These are phyloP conservation scores for Xiphias gladius DNA, from an alignment of 2,113 vertebrate genomes.

Conservation along the genomic window DNA sequence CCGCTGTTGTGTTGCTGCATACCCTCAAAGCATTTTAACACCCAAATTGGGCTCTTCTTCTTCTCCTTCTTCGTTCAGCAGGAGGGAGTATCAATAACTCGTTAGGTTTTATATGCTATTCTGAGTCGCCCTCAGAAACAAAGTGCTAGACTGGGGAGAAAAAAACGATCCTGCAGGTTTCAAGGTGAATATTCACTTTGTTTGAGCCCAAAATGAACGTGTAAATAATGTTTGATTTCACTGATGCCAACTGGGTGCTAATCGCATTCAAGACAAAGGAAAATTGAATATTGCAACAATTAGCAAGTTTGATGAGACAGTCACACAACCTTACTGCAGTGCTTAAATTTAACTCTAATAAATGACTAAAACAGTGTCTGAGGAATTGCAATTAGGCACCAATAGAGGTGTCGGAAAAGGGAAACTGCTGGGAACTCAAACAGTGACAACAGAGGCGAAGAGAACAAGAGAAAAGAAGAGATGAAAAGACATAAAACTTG, in stretches of 20 bases:
- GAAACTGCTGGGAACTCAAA: conserved; percentile 41
- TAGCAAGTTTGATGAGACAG: conserved; percentile 73
- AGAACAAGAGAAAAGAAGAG: conserved; percentile 2
- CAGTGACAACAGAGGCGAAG: not conserved
- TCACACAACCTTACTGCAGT: conserved; percentile 52
- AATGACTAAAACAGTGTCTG: conserved; percentile 75
- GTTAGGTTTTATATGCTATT: conserved; percentile 62
- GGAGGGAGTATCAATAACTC: conserved; percentile 51
- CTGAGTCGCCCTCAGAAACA: conserved; percentile 26
- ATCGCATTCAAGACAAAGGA: conserved; percentile 75
- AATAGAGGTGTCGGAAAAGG: conserved; percentile 56
- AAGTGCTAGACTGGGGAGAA: conserved; percentile 47
- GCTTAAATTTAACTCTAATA: conserved; percentile 79
- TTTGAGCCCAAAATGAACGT: conserved; percentile 37
- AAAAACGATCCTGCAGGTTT: conserved; percentile 47
- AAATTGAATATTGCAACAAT: conserved; percentile 76
- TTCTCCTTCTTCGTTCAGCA: conserved; percentile 1
- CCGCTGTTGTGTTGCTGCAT: conserved; percentile 53
- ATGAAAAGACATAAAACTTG: not conserved
- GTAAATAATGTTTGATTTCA: conserved; percentile 63
- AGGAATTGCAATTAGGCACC: conserved; percentile 73
- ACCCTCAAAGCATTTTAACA: conserved; percentile 62
- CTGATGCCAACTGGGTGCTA: conserved; percentile 66
- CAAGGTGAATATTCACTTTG: conserved; percentile 45
- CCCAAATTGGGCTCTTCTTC: conserved; percentile 9